Evolutionary conservation across 2,888 invertebrate genomes (phyloP), one percentile per base, ranked within the genome.

Genomic region (Frankliniella fusca): DNA sequence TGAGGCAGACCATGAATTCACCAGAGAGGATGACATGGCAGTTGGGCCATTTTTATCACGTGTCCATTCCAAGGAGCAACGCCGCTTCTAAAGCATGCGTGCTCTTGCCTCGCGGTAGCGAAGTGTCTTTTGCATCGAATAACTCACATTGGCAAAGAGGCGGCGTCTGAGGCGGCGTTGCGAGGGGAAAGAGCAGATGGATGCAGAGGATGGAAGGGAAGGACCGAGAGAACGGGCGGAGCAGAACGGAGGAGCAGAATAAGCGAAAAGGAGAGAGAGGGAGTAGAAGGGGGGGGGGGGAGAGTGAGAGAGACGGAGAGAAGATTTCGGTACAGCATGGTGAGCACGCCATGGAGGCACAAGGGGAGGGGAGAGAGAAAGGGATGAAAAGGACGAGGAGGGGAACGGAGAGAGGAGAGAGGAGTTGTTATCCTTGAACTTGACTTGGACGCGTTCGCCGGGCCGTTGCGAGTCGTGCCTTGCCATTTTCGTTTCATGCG

Each of bases 371-470:
- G 38, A 38, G 38, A 38, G 38, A 38, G 38, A 23, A 23, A 70
- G 38, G 38, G 38, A 38, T 38, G 38, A 38, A 38, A 38, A 38
- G 38, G 38, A 38, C 5, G 54, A 54, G 54, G 54, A 54, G 54
- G 54, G 15, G 54, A 0, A 15, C 15, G 54, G 54, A 54, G 54
- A 20, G 11, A 20, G 20, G 70, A 23, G 70, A 12, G 70, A 23
- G 23, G 70, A 76, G 70, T 76, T 27, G 70, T 76, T 76, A 76
- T 76, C 70, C 70, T 76, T 76, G 70, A 76, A 76, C 70, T 76
- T 76, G 70, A 76, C 70, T 76, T 76, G 70, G 70, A 76, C 70
- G 70, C 70, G 70, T 12, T 27, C 23, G 70, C 70, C 70, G 70
- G 70, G 70, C 70, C 70, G 70, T 76, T 23, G 27, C 70, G 70